A percentile compares a stretch with the other conserved stretches of the same genome.
Conservation (phyloP, 2,888 invertebrate species). For the Troilus luridus region DNA sequence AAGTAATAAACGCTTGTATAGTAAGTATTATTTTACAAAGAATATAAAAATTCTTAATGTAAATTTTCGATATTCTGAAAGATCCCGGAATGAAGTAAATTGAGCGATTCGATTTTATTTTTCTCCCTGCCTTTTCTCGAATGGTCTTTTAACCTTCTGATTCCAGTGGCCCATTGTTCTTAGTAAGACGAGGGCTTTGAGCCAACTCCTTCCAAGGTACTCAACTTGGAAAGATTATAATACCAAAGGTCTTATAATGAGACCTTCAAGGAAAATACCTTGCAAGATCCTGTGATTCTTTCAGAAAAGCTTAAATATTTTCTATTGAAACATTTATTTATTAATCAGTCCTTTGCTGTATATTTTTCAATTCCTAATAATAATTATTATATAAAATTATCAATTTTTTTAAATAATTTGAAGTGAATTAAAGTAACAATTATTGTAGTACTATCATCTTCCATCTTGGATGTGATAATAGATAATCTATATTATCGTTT, state of each 20-base stretch:
- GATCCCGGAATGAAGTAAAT: not conserved
- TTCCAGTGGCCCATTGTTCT: not conserved
- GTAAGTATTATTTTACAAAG: too few relatives aligned
- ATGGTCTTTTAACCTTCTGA: slow-evolving; percentile 11
- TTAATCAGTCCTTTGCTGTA: not conserved
- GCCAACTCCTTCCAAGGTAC: not conserved
- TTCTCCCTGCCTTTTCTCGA: not conserved
- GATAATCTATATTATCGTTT: too few relatives aligned
- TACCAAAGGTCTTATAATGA: slow-evolving; percentile 9
- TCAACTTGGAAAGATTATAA: slow-evolving; percentile 5
- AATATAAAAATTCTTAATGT: too few relatives aligned
- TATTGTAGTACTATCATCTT: too few relatives aligned
- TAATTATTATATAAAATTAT: not conserved
- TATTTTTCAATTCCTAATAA: not conserved
- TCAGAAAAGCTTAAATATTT: not conserved
- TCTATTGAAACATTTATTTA: not conserved
- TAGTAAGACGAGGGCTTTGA: not conserved
- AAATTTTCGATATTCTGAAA: not conserved
- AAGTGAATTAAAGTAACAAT: too few relatives aligned
- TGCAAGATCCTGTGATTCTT: not conserved
- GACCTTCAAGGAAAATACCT: not conserved
- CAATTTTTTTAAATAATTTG: not conserved
- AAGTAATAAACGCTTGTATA: too few relatives aligned
- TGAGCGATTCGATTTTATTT: not conserved
- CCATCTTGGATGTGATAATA: too few relatives aligned